These are phyloP conservation scores for Ommatoiulus sabulosus DNA, from an alignment of 2,888 invertebrate species.

Conservation along the genomic window DNA sequence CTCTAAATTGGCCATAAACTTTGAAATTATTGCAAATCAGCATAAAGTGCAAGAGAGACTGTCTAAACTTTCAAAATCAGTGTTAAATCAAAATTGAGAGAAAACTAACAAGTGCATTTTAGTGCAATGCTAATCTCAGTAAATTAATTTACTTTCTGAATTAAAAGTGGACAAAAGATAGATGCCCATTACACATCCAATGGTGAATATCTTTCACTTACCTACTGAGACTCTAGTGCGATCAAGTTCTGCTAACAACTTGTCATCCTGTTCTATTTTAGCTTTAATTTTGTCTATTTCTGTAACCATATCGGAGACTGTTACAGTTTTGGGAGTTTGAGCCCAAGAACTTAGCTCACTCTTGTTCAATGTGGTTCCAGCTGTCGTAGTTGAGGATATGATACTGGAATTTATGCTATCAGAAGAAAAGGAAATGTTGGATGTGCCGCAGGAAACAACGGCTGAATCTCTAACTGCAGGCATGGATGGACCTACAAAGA, in stretches of 20 bases:
- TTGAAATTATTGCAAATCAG: too few species aligned
- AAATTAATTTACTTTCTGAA: too few species aligned
- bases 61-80: too few species aligned
- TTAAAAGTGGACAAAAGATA: too few species aligned
- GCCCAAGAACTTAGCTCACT: not conserved
- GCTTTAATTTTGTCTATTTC: conserved; percentile 94
- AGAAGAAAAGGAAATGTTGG: not conserved
- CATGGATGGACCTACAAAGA: not conserved
- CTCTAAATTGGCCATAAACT: too few species aligned
- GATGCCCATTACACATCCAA: too few species aligned
- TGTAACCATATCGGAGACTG: not conserved
- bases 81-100: too few species aligned
- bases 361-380: not conserved
- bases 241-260: conserved; percentile 88
- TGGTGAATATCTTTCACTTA: not conserved
- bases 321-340: not conserved
- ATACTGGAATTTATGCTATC: not conserved
- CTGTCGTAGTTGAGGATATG: not conserved
- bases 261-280: conserved; percentile 85
- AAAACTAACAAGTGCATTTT: too few species aligned
- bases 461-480: not conserved
- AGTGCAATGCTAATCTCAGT: too few species aligned
- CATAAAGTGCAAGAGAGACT: too few species aligned
- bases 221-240: conserved; percentile 61
- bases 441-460: not conserved